These are phyloP conservation scores for Albula goreensis DNA, from an alignment of 2,113 vertebrate species.

Conservation along the genomic window DNA sequence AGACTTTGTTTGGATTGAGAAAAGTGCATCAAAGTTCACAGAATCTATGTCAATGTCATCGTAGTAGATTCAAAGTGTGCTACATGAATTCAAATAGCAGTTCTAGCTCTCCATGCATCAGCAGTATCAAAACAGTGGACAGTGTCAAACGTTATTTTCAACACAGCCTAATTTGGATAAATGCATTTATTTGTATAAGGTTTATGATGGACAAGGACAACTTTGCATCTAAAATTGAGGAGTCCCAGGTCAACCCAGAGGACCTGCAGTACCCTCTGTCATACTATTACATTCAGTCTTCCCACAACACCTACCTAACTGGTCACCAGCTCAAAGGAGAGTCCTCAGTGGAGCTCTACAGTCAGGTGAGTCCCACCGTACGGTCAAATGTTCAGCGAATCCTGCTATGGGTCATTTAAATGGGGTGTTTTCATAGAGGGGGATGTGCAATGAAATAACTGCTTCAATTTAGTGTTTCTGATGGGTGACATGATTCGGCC, in stretches of 20 bases:
- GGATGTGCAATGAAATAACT: too few species aligned
- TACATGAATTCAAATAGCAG: too few species aligned
- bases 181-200: neutral
- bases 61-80: too few species aligned
- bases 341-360: slow-evolving; percentile 92
- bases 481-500: too few species aligned
- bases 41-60: too few species aligned
- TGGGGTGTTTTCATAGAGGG: too few species aligned
- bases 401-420: too few species aligned
- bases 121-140: neutral
- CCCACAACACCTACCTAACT: slow-evolving; percentile 95
- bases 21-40: too few species aligned
- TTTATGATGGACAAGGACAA: slow-evolving; percentile 2
- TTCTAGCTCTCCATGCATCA: neutral
- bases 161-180: neutral
- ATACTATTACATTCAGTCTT: slow-evolving; percentile 91
- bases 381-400: neutral
- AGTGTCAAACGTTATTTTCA: neutral
- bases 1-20: too few species aligned
- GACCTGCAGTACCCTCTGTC: slow-evolving; percentile 82
- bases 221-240: slow-evolving; percentile 53
- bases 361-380: slow-evolving; percentile 82
- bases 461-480: too few species aligned
- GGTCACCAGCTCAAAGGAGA: slow-evolving; percentile 94
- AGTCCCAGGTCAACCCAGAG: slow-evolving; percentile 86